Evolutionary conservation across 2,113 vertebrate genomes (phyloP), one percentile per base, ranked within the genome.

Genomic region (Hystrix cristata): DNA sequence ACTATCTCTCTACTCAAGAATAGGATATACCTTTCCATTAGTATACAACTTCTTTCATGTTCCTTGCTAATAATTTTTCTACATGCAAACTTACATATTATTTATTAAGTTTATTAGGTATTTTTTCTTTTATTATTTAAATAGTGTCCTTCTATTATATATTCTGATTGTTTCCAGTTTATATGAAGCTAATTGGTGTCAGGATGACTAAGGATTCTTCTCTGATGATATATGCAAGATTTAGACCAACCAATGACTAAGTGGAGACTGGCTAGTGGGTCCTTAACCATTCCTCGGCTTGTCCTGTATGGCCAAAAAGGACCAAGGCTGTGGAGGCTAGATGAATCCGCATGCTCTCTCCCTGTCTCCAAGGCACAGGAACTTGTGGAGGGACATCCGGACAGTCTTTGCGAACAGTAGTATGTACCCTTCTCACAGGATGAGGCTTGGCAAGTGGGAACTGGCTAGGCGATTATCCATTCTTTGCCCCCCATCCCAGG

Each of bases 161-260:
- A 62, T 89, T 95, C 79, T 84, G 4, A 94, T 65, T 64, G 69
- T 92, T 62, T 71, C n/a, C 57, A 89, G n/a, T 89, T 71, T 46
- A 78, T 48, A 79, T 38, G 13, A 84, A 92, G 46, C 23, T 29
- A 94, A 84, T 46, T 84, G n/a, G 72, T 72, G 72, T 85, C 64
- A 90, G 46, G 31, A 94, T 64, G 60, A 53, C 46, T 38, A 9
- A 95, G 55, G 84, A 57, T 57, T 48, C 74, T 90, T 88, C 60
- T 79, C 71, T 55, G 23, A 79, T 72, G 55, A 29, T 34, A 31
- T 84, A 71, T 46, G 57, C 8, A 48, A 4, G 18, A 92, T 72
- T 89, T 64, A 95, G 18, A 92, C 19, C 31, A 85, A 89, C 0
- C 78, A 76, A 92, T 71, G 60, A 87, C n/a, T 59, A 6, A 43